Evolutionary conservation across 2,797 vertebrate species (phyloP).

Genomic region (Acipenser transmontanus): DNA sequence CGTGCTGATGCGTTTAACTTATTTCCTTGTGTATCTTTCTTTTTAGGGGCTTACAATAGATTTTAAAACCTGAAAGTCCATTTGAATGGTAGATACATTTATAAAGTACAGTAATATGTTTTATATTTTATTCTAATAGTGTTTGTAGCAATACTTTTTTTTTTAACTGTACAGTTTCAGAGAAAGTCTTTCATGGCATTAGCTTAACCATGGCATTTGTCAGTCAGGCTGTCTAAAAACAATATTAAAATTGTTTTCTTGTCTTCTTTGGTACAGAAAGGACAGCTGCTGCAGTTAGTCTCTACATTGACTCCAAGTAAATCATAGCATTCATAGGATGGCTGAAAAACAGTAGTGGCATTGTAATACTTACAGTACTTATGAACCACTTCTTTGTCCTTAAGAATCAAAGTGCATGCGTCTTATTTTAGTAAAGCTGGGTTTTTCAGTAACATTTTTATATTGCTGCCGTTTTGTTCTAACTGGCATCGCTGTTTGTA

Average conservation of each 20-base stretch:
- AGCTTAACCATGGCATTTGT: not conserved
- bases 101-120: no score
- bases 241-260: conserved; percentile 17
- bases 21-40: no score
- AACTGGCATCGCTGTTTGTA: no score
- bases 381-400: conserved; percentile 48
- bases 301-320: conserved; percentile 41
- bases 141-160: no score
- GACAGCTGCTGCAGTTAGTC: conserved; percentile 57
- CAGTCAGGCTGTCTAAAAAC: not conserved
- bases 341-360: conserved; percentile 46
- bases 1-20: no score
- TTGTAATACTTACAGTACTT: conserved; percentile 36
- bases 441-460: not conserved
- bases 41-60: no score
- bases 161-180: not conserved
- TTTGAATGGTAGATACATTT: no score
- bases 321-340: not conserved
- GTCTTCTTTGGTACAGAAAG: conserved; percentile 17
- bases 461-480: not conserved
- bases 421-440: conserved; percentile 22
- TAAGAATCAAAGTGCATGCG: conserved; percentile 18
- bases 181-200: not conserved
- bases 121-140: no score
- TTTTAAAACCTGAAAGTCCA: no score